These are phyloP conservation scores for Channallabes apus DNA, from an alignment of 2,797 vertebrate genomes.

Conservation along the genomic window DNA sequence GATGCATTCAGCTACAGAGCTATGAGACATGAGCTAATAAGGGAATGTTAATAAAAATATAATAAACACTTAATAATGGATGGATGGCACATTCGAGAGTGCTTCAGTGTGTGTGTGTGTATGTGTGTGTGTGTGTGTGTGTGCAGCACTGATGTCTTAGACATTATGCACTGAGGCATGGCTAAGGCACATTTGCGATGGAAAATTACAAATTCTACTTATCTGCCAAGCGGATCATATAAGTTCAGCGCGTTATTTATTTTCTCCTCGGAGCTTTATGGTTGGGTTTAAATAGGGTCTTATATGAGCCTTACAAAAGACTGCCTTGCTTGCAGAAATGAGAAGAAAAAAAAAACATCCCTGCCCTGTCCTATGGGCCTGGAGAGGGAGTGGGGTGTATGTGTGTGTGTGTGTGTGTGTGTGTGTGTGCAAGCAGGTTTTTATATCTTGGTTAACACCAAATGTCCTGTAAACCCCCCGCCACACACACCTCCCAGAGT, in stretches of 20 bases:
- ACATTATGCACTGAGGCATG: background rate
- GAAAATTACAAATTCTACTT: background rate
- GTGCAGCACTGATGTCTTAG: background rate
- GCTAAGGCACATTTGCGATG: background rate
- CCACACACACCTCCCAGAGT: too few relatives aligned
- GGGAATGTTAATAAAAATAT: background rate
- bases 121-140: background rate
- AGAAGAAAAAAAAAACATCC: slow-evolving; percentile 5
- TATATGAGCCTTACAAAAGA: slow-evolving; percentile 26
- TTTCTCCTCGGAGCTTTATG: slow-evolving; percentile 6
- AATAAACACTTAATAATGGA: background rate
- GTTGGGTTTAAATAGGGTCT: slow-evolving; percentile 11
- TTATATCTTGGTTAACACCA: background rate
- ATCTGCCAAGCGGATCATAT: background rate
- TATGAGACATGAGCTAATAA: background rate
- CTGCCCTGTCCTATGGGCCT: slow-evolving; percentile 11
- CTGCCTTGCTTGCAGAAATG: slow-evolving; percentile 19
- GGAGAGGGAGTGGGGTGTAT: slow-evolving; percentile 22
- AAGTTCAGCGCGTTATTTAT: background rate
- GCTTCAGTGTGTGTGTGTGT: background rate
- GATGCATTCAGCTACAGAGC: background rate
- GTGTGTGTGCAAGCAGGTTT: background rate
- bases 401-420: background rate
- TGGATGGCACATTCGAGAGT: background rate
- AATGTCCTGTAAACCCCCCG: background rate